Base-by-base conservation (phyloP, 2,113 vertebrate genomes). In the Mola mola region DNA sequence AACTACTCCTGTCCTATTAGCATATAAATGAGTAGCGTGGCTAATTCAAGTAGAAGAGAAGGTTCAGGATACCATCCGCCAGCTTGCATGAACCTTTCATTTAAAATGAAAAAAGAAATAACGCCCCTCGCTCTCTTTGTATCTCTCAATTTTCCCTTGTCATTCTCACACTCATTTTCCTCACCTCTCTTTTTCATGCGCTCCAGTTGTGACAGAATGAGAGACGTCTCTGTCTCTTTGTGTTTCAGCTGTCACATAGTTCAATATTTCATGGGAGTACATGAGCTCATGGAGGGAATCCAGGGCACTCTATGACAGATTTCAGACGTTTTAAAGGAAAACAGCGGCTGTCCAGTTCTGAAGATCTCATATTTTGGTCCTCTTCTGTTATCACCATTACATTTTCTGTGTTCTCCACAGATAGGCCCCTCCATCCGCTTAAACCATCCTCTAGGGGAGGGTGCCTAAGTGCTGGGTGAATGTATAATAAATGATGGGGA, bases 21-120 rank as follows among this genome's bases (percentile, higher is more conserved):
- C 85, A 86, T 89, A 86, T 85, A 89, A 88, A 91, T 89, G 65
- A 88, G 69, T 15, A 80, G 67, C 20, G 70, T 33, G 71, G 66
- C 68, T 87, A 82, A 86, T 88, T 85, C 71, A 41, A 78, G 72
- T 34, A n/a, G 57, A 73, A 57, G 60, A 69, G 34, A 50, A 51
- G 43, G 72, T 60, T 64, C 51, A 38, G 11, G 51, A 79, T 83
- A 71, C 46, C 66, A 64, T 74, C 70, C 25, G 44, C 66, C 44
- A 48, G 42, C 22, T 21, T 2, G 26, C 64, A 26, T 49, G 11
- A 75, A 60, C 31, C 37, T 38, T 72, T 73, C 26, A 80, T 83
- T 86, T 72, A 64, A 73, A 81, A 73, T 51, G 62, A 63, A 56
- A 74, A 80, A 66, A 75, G 86, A 68, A 58, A 42, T n/a, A 70